Evolutionary conservation across 2,113 vertebrate genomes (phyloP).

Genomic region (Hirundichthys speculiger): DNA sequence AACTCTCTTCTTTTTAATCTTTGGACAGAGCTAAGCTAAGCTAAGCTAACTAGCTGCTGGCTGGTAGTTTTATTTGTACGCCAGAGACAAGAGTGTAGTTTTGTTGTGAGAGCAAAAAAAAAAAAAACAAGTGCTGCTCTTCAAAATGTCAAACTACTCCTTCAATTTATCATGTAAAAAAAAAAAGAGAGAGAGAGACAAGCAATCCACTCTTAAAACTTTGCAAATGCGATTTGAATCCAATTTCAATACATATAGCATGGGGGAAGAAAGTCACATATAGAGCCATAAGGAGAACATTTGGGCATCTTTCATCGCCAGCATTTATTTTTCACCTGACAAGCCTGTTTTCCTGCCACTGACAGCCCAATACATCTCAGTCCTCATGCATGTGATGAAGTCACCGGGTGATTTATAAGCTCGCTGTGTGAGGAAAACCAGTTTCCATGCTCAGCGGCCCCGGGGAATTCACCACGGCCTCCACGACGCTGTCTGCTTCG

Average conservation of each 20-base stretch:
- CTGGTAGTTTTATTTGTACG: too few species aligned
- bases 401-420: constrained; percentile 58
- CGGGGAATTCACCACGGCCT: constrained; percentile 22
- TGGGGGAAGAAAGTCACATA: background rate
- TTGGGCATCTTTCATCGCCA: constrained; percentile 47
- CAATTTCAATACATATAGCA: background rate
- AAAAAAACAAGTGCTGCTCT: too few species aligned
- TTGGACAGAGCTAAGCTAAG: too few species aligned
- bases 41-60: too few species aligned
- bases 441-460: constrained; percentile 44
- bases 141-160: too few species aligned
- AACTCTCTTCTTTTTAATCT: too few species aligned
- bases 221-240: too few species aligned
- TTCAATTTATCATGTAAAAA: too few species aligned
- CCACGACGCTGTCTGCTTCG: constrained; percentile 26
- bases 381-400: constrained; percentile 46
- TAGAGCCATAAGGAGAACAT: constrained; percentile 14
- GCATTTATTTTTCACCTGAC: constrained; percentile 51
- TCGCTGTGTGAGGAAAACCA: constrained; percentile 47
- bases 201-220: too few species aligned
- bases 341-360: constrained; percentile 43
- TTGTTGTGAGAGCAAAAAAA: too few species aligned
- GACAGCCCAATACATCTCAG: constrained; percentile 56
- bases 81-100: too few species aligned
- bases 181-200: too few species aligned